These are phyloP conservation scores for Hirudo medicinalis DNA, from an alignment of 1,140 invertebrate genomes.

Conservation along the genomic window DNA sequence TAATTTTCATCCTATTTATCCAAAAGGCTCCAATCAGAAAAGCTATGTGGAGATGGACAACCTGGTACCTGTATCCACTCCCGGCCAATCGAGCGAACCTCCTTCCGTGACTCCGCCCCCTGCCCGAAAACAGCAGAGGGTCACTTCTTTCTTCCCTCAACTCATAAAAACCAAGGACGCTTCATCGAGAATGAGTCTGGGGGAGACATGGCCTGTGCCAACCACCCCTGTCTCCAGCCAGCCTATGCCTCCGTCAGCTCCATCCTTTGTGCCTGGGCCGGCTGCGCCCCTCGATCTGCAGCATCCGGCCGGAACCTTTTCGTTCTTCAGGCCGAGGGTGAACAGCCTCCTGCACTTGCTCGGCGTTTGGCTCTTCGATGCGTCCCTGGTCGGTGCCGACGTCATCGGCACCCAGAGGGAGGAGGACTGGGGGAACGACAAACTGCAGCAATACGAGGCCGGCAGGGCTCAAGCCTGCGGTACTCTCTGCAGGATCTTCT, in stretches of 20 bases:
- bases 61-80: not conserved
- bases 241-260: not conserved
- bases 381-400: slow-evolving; percentile 64
- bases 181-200: not conserved
- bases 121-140: not conserved
- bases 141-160: slow-evolving; percentile 1
- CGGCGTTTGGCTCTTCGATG: slow-evolving; percentile 91
- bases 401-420: slow-evolving; percentile 29
- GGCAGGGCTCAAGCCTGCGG: slow-evolving; percentile 89
- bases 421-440: not conserved
- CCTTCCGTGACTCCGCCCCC: slow-evolving; percentile 5
- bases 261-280: too few relatives aligned
- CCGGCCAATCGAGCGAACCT: slow-evolving; percentile 3
- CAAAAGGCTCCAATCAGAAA: not conserved
- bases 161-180: slow-evolving; percentile 11
- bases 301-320: not conserved
- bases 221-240: not conserved
- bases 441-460: slow-evolving; percentile 16
- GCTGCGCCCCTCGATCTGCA: too few relatives aligned
- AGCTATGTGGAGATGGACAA: not conserved
- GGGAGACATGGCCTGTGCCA: slow-evolving; percentile 2
- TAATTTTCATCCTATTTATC: not conserved
- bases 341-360: slow-evolving; percentile 88
- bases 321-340: slow-evolving; percentile 25
- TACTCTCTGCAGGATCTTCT: slow-evolving; percentile 83